Conservation (phyloP, 2,113 vertebrate genomes). For the Grammomys dolichurus region DNA sequence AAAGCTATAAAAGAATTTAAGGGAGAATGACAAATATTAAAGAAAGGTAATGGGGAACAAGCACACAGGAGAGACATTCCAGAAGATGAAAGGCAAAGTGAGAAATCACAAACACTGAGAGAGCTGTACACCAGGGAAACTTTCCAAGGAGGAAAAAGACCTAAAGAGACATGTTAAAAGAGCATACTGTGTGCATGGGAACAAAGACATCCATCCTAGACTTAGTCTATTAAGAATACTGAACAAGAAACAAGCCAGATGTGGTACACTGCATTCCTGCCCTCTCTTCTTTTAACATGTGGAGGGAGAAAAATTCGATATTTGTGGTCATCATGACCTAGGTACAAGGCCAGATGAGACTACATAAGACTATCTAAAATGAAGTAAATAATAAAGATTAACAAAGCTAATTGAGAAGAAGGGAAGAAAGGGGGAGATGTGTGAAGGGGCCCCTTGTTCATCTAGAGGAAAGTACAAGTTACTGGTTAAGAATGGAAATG, state of each 20-base stretch:
- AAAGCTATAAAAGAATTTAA: background rate
- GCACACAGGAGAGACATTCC: background rate
- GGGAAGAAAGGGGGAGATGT: background rate
- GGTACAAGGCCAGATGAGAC: background rate
- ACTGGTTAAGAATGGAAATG: background rate
- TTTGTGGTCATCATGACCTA: background rate
- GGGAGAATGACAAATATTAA: background rate
- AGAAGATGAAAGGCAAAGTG: background rate
- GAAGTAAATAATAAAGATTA: background rate
- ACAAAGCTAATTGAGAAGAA: background rate
- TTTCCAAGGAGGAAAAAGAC: background rate
- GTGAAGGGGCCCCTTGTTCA: background rate
- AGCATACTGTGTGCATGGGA: background rate
- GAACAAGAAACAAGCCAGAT: background rate
- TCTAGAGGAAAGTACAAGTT: background rate
- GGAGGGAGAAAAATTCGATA: background rate
- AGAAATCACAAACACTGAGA: background rate
- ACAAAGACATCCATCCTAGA: background rate
- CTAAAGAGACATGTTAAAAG: background rate
- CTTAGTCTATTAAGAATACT: background rate
- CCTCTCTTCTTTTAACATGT: background rate
- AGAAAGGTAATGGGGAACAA: background rate
- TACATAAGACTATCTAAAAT: background rate
- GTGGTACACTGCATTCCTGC: background rate
- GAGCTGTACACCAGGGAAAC: background rate